Conservation (phyloP, 2,888 invertebrate species). For the Dendrolimus houi region DNA sequence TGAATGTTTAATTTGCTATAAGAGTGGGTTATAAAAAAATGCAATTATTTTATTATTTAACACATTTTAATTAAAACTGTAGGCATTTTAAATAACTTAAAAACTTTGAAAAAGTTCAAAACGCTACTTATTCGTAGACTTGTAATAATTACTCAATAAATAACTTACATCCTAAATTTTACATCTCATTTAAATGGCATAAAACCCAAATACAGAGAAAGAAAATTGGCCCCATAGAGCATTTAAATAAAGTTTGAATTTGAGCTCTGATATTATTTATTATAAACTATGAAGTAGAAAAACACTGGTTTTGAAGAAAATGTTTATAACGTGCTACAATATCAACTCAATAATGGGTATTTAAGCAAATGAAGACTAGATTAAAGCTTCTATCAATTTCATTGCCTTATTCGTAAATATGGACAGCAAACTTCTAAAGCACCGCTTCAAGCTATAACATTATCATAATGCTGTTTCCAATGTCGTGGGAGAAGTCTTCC, state of each 20-base stretch:
- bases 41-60: slow-evolving; percentile 35
- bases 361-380: slow-evolving; percentile 50
- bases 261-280: slow-evolving; percentile 38
- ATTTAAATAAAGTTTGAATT: slow-evolving; percentile 30
- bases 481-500: slow-evolving; percentile 64
- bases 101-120: slow-evolving; percentile 67
- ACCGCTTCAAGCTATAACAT: slow-evolving; percentile 36
- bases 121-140: slow-evolving; percentile 49
- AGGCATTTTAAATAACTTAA: slow-evolving; percentile 64
- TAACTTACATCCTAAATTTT: slow-evolving; percentile 60
- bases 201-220: slow-evolving; percentile 37
- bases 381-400: slow-evolving; percentile 70
- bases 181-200: slow-evolving; percentile 42
- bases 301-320: slow-evolving; percentile 42
- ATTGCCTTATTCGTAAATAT: slow-evolving; percentile 41
- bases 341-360: too few species aligned
- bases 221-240: slow-evolving; percentile 66
- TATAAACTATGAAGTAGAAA: slow-evolving; percentile 24
- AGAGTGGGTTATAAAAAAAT: too few species aligned
- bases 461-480: slow-evolving; percentile 80
- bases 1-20: too few species aligned
- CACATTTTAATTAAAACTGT: slow-evolving; percentile 67
- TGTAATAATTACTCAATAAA: slow-evolving; percentile 63
- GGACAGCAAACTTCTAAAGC: slow-evolving; percentile 34
- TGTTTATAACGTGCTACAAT: background rate